Conservation (phyloP, 2,888 invertebrate genomes). For the Mythimna lalbum region DNA sequence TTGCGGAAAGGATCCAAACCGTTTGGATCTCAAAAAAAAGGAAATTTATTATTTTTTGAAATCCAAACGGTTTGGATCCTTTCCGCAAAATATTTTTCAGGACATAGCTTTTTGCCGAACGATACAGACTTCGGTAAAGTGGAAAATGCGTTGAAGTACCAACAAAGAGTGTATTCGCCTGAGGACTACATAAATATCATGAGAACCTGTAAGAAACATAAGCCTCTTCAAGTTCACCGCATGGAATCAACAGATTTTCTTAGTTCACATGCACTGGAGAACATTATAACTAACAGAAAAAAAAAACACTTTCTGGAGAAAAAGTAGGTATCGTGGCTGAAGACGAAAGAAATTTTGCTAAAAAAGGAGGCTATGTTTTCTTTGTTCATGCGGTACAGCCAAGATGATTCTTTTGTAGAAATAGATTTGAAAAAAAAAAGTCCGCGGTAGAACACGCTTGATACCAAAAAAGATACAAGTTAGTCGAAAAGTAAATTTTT, state of each 20-base stretch:
- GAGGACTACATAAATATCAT: too few species aligned
- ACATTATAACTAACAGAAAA: not conserved
- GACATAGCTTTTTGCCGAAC: slow-evolving; percentile 6
- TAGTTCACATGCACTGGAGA: not conserved
- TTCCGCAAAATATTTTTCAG: too few species aligned
- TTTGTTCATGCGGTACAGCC: slow-evolving; percentile 5
- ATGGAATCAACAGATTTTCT: not conserved
- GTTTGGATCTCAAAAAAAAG: too few species aligned
- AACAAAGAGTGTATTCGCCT: too few species aligned
- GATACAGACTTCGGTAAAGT: not conserved
- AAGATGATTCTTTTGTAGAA: slow-evolving; percentile 8
- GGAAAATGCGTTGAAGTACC: not conserved
- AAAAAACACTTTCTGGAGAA: slow-evolving; percentile 1
- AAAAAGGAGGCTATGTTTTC: not conserved
- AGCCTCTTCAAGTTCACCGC: too few species aligned
- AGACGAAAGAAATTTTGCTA: not conserved
- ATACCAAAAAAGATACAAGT: too few species aligned
- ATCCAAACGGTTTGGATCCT: too few species aligned
- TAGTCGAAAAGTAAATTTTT: too few species aligned
- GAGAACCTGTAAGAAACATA: too few species aligned
- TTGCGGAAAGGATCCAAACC: too few species aligned
- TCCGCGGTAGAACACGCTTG: not conserved
- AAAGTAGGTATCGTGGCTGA: slow-evolving; percentile 4
- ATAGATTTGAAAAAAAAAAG: slow-evolving; percentile 1
- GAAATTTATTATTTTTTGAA: too few species aligned